phyloP scores from a whole-genome alignment of 2,888 invertebrate genomes.

The Aspidiotus destructor region DNA sequence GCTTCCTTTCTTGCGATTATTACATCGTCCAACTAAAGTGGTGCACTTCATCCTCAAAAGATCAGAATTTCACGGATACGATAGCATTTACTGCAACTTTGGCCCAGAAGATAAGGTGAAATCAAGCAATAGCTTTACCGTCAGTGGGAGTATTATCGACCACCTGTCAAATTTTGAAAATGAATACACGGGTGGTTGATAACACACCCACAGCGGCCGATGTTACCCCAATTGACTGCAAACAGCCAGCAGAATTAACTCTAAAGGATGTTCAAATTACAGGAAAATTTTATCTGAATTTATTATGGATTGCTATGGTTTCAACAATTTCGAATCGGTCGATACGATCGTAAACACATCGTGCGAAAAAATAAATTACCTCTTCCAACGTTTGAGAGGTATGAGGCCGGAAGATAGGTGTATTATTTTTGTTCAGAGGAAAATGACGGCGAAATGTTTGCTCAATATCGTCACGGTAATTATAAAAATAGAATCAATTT shows the following conservation, averaged over 20 bases:
- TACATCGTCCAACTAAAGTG: conserved; percentile 9
- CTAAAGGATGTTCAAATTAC: background rate
- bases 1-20: background rate
- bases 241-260: no score
- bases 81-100: background rate
- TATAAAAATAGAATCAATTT: no score
- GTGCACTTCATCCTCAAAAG: conserved; percentile 2
- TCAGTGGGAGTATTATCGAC: no score
- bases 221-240: no score
- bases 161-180: no score
- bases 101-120: conserved; percentile 1
- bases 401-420: conserved; percentile 41
- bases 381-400: conserved; percentile 53
- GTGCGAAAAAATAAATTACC: conserved; percentile 53
- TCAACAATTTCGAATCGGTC: background rate
- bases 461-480: conserved; percentile 54
- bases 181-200: no score
- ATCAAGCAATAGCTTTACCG: no score
- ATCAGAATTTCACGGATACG: background rate
- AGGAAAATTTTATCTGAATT: conserved; percentile 27
- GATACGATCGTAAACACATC: conserved; percentile 43
- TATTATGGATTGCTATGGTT: conserved; percentile 7
- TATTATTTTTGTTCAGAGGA: conserved; percentile 61
- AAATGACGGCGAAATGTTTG: conserved; percentile 66
- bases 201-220: no score